phyloP scores from a whole-genome alignment of 1,140 invertebrate species.

The Uloborus diversus region DNA sequence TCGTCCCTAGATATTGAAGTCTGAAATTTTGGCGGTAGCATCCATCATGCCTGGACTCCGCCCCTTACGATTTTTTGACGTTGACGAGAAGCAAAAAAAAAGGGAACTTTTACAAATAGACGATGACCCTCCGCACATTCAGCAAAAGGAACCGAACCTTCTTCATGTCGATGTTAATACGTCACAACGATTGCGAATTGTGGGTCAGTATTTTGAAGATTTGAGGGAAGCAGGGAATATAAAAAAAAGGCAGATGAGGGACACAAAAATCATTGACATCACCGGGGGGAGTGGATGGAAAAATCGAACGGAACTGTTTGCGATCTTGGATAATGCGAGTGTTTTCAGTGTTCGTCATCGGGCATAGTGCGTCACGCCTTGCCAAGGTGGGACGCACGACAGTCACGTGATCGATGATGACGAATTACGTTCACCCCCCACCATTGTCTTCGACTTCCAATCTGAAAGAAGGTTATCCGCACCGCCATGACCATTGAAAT shows the following conservation, averaged over 20 bases:
- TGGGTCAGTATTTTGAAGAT: constrained; percentile 48
- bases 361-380: constrained; percentile 32
- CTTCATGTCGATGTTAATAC: constrained; percentile 21
- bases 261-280: not conserved
- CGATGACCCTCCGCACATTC: constrained; percentile 41
- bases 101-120: constrained; percentile 23
- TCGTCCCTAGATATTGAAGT: constrained; percentile 27
- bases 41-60: constrained; percentile 48
- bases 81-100: constrained; percentile 40
- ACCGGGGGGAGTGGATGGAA: not conserved
- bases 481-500: constrained; percentile 44
- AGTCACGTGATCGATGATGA: constrained; percentile 51
- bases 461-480: no score
- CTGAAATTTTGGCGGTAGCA: constrained; percentile 16
- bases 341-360: constrained; percentile 42
- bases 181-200: constrained; percentile 36
- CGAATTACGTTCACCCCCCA: constrained; percentile 30
- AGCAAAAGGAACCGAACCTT: constrained; percentile 12
- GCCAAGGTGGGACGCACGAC: constrained; percentile 45
- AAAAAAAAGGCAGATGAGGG: not conserved
- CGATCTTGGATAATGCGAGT: constrained; percentile 48
- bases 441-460: constrained; percentile 27
- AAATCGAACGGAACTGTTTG: constrained; percentile 43
- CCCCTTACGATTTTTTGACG: constrained; percentile 27
- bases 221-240: not conserved